phyloP scores from a whole-genome alignment of 2,888 invertebrate species.

The Ormyrus rosae region DNA sequence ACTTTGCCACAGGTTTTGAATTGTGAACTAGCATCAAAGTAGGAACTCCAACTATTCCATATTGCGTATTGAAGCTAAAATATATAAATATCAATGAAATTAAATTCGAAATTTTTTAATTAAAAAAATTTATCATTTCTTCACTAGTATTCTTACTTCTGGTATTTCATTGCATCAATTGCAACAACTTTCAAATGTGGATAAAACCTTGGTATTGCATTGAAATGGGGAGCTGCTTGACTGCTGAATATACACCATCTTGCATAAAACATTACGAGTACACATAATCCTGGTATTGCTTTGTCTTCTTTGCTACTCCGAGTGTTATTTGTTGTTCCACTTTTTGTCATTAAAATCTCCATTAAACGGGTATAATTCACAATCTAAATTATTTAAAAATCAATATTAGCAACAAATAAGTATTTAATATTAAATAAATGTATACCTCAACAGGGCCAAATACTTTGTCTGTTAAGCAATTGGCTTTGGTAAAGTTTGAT shows the following conservation, averaged over 20 bases:
- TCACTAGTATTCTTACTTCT: slow-evolving; percentile 76
- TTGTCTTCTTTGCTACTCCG: slow-evolving; percentile 73
- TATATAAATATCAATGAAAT: neutral
- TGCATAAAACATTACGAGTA: slow-evolving; percentile 92
- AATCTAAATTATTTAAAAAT: slow-evolving; percentile 74
- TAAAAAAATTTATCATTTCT: slow-evolving; percentile 12
- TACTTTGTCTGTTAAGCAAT: slow-evolving; percentile 67
- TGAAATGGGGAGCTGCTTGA: slow-evolving; percentile 92
- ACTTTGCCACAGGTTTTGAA: slow-evolving; percentile 89
- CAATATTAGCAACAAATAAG: neutral
- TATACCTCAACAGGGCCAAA: slow-evolving; percentile 71
- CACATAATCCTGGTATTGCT: slow-evolving; percentile 82
- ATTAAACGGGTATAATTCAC: slow-evolving; percentile 85
- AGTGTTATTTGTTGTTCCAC: slow-evolving; percentile 81
- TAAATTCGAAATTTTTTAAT: slow-evolving; percentile 12
- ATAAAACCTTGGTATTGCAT: slow-evolving; percentile 91
- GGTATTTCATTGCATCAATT: slow-evolving; percentile 90
- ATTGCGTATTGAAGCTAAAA: slow-evolving; percentile 88
- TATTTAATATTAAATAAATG: slow-evolving; percentile 23
- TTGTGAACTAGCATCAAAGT: slow-evolving; percentile 93
- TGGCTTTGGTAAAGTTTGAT: slow-evolving; percentile 63
- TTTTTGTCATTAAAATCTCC: slow-evolving; percentile 81
- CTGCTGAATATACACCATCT: slow-evolving; percentile 94
- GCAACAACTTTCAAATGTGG: slow-evolving; percentile 92
- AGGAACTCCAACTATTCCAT: slow-evolving; percentile 93